Conservation (phyloP, 1,140 invertebrate genomes). For the Diabrotica undecimpunctata region DNA sequence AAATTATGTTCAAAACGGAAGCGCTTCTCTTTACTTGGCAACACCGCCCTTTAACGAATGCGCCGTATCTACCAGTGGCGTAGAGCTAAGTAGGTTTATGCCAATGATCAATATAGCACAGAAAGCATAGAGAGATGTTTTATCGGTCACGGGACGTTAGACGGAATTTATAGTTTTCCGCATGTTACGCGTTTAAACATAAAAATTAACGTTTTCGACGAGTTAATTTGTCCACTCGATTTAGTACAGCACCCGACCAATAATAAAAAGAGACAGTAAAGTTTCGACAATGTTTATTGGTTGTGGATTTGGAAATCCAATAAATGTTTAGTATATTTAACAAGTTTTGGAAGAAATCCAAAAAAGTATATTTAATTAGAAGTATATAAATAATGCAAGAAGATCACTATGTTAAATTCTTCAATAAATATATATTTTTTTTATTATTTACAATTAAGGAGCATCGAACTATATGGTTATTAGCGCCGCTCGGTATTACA, state of each 20-base stretch:
- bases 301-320: no score
- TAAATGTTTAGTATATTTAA: no score
- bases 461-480: no score
- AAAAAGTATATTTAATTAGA: no score
- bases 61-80: neutral
- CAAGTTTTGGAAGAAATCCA: no score
- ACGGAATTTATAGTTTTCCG: neutral
- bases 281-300: no score
- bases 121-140: neutral
- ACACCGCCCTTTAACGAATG: neutral
- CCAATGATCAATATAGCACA: neutral
- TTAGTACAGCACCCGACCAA: neutral
- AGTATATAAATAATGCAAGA: no score
- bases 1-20: no score
- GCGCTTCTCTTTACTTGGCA: neutral
- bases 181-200: conserved; percentile 2
- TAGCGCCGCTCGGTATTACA: no score
- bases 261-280: neutral
- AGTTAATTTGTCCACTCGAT: neutral
- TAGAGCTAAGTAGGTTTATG: neutral
- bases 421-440: no score
- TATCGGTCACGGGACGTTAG: neutral
- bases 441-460: no score
- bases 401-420: no score
- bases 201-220: conserved; percentile 1